Conservation (phyloP, 2,797 vertebrate genomes). For the Yasuhikotakia modesta region DNA sequence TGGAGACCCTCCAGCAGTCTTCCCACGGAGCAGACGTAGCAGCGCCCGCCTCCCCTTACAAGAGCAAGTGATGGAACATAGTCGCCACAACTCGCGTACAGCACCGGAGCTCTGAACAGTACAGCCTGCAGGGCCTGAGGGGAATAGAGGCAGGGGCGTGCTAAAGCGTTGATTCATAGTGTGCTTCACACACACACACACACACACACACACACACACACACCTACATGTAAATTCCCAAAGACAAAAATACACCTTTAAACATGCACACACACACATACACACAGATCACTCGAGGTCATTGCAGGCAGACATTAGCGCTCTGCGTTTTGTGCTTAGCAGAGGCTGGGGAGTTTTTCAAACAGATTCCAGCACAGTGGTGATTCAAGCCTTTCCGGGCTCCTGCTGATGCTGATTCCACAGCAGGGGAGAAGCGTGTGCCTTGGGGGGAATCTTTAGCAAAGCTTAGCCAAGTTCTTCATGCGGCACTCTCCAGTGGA, state of each 20-base stretch:
- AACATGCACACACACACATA: slow-evolving; percentile 39
- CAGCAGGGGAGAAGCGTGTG: slow-evolving; percentile 58
- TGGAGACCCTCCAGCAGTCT: slow-evolving; percentile 82
- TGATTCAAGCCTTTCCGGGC: slow-evolving; percentile 78
- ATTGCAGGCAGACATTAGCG: slow-evolving; percentile 74
- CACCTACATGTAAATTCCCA: slow-evolving; percentile 43
- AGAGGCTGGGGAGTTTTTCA: slow-evolving; percentile 56
- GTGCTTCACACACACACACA: slow-evolving; percentile 51
- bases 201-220: slow-evolving; percentile 48
- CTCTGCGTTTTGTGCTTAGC: slow-evolving; percentile 70
- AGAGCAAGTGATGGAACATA: slow-evolving; percentile 48
- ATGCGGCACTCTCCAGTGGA: slow-evolving; percentile 49
- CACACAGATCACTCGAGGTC: slow-evolving; percentile 76
- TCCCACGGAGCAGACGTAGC: slow-evolving; percentile 69
- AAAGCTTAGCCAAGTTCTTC: slow-evolving; percentile 56
- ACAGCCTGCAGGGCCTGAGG: slow-evolving; percentile 57
- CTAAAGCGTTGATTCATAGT: slow-evolving; percentile 61
- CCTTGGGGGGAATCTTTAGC: slow-evolving; percentile 56
- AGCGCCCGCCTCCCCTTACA: slow-evolving; percentile 69
- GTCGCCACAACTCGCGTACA: slow-evolving; percentile 50
- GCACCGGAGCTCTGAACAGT: slow-evolving; percentile 49
- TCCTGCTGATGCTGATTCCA: slow-evolving; percentile 47
- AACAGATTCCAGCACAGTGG: slow-evolving; percentile 63
- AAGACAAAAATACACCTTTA: slow-evolving; percentile 49
- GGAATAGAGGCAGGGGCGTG: slow-evolving; percentile 59